Evolutionary conservation across 2,888 invertebrate genomes (phyloP).

Genomic region (Brachypterus glaber): DNA sequence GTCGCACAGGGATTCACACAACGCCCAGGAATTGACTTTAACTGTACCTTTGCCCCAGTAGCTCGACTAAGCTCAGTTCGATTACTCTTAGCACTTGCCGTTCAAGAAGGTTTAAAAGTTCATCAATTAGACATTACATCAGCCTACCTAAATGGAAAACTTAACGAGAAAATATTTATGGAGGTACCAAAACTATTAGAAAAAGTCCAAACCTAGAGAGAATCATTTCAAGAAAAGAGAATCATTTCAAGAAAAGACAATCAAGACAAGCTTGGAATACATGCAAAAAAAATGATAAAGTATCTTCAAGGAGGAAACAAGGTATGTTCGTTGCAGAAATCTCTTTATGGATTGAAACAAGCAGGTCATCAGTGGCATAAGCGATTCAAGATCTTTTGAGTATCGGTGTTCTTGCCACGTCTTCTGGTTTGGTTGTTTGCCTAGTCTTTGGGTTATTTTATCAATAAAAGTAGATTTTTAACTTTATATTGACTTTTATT

Average conservation of each 20-base stretch:
- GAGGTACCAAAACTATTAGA: slow-evolving; percentile 11
- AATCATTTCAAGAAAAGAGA: slow-evolving; percentile 3
- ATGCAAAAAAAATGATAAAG: slow-evolving; percentile 13
- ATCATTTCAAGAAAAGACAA: not conserved
- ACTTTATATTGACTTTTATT: no score
- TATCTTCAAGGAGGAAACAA: slow-evolving; percentile 12
- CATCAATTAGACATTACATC: slow-evolving; percentile 18
- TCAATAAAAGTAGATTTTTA: no score
- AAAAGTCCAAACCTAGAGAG: not conserved
- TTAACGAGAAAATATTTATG: slow-evolving; percentile 18
- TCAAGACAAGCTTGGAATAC: not conserved
- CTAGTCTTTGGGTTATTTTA: no score
- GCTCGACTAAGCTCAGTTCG: slow-evolving; percentile 22
- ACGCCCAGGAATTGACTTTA: slow-evolving; percentile 23
- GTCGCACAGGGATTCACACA: slow-evolving; percentile 27
- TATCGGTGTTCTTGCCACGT: no score
- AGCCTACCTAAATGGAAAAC: slow-evolving; percentile 20
- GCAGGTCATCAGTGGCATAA: slow-evolving; percentile 19
- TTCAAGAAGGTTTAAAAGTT: slow-evolving; percentile 14
- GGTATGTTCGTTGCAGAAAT: slow-evolving; percentile 18
- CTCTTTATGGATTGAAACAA: slow-evolving; percentile 21
- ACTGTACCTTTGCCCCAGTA: slow-evolving; percentile 26
- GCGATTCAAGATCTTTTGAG: no score
- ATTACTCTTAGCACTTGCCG: slow-evolving; percentile 21
- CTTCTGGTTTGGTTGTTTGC: no score